Base-by-base conservation (phyloP, 2,797 vertebrate species). In the Sebastes hubbsi region DNA sequence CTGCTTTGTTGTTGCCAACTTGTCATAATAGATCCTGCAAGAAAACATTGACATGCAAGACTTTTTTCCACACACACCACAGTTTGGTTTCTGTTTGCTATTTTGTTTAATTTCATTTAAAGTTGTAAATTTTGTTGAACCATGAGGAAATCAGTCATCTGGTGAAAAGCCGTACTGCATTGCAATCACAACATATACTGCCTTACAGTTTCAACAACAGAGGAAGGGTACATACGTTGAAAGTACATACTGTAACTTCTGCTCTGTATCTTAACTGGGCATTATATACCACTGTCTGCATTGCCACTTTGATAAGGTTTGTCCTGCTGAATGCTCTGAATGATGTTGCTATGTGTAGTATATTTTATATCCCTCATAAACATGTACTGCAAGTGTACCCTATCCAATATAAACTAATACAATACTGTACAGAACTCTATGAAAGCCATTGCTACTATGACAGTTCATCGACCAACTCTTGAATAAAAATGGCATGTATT, bases 211-310 rank as follows among this genome's bases (percentile, higher is more conserved):
- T 94, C 89, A 89, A 83, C 94, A 87, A 89, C 73, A 90, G 93
- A 95, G 92, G 85, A 94, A 94, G 93, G 96, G 95, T 92, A 89
- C 84, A 81, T 27, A 25, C 89, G 76, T 90, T 93, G 90, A 85
- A 89, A 93, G 89, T 91, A 91, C 80, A 94, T 92, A 42, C 38
- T 42, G 38, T 42, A 92, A 92, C 89, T 81, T 94, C 94, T 94
- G 93, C 92, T 91, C 94, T 90, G 91, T 96, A 94, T 95, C 92
- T 91, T 91, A 94, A 95, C 83, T 90, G 97, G 97, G 97, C 97
- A 97, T 97, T 98, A 97, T 95, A 95, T 87, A 94, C 96, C 94
- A 95, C 95, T 96, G 95, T 97, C 95, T 97, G 96, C 96, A 96
- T 96, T 96, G 96, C 95, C 96, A 97, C 96, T 97, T 97, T 95